These are phyloP conservation scores for Thera obeliscata DNA, from an alignment of 2,888 invertebrate species.

Conservation along the genomic window DNA sequence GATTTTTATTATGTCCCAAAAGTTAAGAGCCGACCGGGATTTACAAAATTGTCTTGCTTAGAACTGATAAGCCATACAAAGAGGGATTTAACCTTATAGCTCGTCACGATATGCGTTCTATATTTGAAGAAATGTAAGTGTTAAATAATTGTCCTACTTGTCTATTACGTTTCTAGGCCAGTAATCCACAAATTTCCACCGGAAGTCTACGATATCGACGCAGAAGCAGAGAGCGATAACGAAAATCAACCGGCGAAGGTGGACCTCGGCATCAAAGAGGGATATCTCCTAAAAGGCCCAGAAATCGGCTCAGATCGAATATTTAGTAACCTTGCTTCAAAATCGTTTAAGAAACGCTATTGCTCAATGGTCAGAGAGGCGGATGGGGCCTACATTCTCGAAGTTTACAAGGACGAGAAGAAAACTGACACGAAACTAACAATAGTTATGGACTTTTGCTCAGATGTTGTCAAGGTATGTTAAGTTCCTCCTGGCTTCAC, in stretches of 20 bases:
- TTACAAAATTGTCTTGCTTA: background rate
- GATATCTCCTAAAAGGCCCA: constrained; percentile 95
- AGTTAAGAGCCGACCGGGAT: too few relatives aligned
- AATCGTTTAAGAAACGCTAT: constrained; percentile 95
- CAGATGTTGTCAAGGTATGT: constrained; percentile 92
- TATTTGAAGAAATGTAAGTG: constrained; percentile 5
- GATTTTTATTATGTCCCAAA: too few relatives aligned
- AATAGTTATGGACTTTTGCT: constrained; percentile 97
- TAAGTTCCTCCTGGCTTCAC: background rate
- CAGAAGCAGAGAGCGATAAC: constrained; percentile 92
- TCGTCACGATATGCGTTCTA: constrained; percentile 13
- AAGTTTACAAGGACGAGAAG: constrained; percentile 96
- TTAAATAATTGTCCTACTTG: background rate
- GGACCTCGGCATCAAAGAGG: constrained; percentile 94
- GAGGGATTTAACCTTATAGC: constrained; percentile 3
- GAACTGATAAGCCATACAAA: constrained; percentile 15
- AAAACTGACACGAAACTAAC: constrained; percentile 96
- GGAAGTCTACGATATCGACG: constrained; percentile 95
- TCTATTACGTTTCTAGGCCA: constrained; percentile 53
- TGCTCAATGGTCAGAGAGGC: constrained; percentile 95
- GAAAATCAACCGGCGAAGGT: constrained; percentile 88
- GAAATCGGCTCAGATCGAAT: constrained; percentile 95
- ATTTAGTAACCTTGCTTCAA: constrained; percentile 95
- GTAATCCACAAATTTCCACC: constrained; percentile 83
- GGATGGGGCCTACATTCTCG: constrained; percentile 95